Evolutionary conservation across 1,140 invertebrate genomes (phyloP).

Genomic region (Protaetia brevitarsis): DNA sequence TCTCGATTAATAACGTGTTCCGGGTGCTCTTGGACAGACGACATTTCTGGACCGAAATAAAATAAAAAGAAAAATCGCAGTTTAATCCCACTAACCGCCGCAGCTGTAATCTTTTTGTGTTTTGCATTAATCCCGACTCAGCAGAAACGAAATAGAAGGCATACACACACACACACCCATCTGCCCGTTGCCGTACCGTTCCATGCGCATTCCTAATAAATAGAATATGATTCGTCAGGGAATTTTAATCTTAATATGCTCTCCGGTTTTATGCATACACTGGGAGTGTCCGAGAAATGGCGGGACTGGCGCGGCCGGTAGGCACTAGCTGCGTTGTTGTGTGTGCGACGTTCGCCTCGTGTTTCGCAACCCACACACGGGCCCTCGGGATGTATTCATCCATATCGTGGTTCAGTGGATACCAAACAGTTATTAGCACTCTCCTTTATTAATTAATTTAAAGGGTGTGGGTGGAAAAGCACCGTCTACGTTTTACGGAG

Average conservation of each 20-base stretch:
- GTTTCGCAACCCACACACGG: constrained; percentile 13
- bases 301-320: neutral
- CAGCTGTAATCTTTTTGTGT: neutral
- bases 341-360: neutral
- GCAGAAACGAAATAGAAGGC: neutral
- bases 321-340: neutral
- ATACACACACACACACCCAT: too few species aligned
- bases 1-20: neutral
- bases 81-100: neutral
- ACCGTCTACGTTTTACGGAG: constrained; percentile 11
- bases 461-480: constrained; percentile 7
- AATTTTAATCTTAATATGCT: constrained; percentile 24
- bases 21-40: neutral
- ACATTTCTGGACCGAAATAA: neutral
- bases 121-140: neutral
- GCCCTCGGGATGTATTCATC: constrained; percentile 21
- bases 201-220: constrained; percentile 19
- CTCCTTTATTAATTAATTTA: constrained; percentile 24
- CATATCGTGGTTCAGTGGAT: constrained; percentile 20
- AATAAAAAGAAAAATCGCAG: too few species aligned
- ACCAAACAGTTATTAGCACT: constrained; percentile 24
- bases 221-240: constrained; percentile 19
- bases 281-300: constrained; percentile 20
- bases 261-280: constrained; percentile 20
- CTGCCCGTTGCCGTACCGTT: neutral